Evolutionary conservation across 2,113 vertebrate species (phyloP), one percentile per base, ranked within the genome.

Genomic region (Sprattus sprattus): DNA sequence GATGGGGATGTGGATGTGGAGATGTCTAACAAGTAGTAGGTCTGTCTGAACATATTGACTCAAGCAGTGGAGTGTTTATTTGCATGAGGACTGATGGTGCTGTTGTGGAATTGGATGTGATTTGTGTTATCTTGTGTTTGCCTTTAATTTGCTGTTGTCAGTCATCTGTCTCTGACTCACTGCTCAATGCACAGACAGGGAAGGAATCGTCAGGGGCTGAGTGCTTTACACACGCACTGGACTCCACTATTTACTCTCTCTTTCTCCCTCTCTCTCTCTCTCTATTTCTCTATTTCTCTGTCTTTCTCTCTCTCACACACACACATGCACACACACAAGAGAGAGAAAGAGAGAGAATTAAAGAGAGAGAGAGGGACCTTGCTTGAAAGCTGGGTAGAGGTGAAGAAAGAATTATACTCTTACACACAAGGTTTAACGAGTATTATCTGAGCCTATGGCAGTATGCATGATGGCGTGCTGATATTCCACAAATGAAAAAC

Each of bases 121-220:
- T 89, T 87, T 87, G 85, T 85, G 86, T 50, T 54, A 39, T 91
- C 80, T 78, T 67, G 49, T 91, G 82, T 87, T 85, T 88, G 82
- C 83, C 45, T 89, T 91, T 92, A 85, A 90, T 91, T 90, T 91
- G 88, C 86, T 45, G 81, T 86, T 90, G 93, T 91, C 88, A 87
- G 83, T 93, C 90, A 89, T 90, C 87, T 86, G 85, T 83, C 64
- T 84, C 50, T 25, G 25, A 60, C 81, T 83, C 49, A 87, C 78
- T 47, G 45, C 49, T 44, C 52, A 28, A 47, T 8, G 60, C 75
- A 20, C 50, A 22, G 60, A 78, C 71, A 78, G 60, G n/a, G 82
- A 84, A 44, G 39, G 85, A 85, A 67, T 85, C 86, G 25, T 85
- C 50, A 46, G 45, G 15, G 81, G 89, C 83, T 78, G 45, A 64